phyloP scores from a whole-genome alignment of 2,797 vertebrate genomes.

The Adelosebastes latens region DNA sequence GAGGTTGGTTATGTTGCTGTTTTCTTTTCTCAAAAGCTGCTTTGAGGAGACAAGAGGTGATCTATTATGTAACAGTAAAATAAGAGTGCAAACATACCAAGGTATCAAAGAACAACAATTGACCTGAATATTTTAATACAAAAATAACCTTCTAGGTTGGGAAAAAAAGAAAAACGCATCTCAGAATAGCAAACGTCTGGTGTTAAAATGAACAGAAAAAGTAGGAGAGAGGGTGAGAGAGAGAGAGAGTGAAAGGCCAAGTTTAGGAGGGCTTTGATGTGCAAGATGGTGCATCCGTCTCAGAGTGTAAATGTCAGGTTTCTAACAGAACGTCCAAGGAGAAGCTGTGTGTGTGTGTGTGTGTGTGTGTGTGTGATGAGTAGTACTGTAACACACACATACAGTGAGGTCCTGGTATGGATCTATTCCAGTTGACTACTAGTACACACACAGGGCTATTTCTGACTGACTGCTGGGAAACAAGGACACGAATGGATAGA shows the following conservation, averaged over 20 bases:
- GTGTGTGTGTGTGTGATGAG: not conserved
- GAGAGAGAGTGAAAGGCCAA: not conserved
- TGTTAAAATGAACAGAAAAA: constrained; percentile 17
- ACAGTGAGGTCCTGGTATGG: constrained; percentile 48
- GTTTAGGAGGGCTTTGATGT: constrained; percentile 51
- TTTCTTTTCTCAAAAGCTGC: not conserved
- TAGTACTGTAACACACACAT: not conserved
- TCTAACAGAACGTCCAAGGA: constrained; percentile 52
- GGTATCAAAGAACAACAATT: not conserved
- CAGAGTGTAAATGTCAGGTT: constrained; percentile 69
- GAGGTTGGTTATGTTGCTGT: not conserved
- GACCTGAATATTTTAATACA: constrained; percentile 19
- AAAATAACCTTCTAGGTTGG: constrained; percentile 13
- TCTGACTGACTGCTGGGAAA: constrained; percentile 77
- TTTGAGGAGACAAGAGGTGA: not conserved
- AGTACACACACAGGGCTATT: constrained; percentile 67
- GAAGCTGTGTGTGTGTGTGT: not conserved
- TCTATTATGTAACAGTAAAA: constrained; percentile 28
- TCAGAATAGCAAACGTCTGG: constrained; percentile 23
- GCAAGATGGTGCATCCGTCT: constrained; percentile 58
- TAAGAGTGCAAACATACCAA: not conserved
- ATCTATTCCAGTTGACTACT: constrained; percentile 68
- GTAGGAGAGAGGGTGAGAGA: not conserved
- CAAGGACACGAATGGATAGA: constrained; percentile 52
- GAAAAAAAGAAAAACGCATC: not conserved